Conservation (phyloP, 2,113 vertebrate genomes). For the Melanerpes formicivorus region DNA sequence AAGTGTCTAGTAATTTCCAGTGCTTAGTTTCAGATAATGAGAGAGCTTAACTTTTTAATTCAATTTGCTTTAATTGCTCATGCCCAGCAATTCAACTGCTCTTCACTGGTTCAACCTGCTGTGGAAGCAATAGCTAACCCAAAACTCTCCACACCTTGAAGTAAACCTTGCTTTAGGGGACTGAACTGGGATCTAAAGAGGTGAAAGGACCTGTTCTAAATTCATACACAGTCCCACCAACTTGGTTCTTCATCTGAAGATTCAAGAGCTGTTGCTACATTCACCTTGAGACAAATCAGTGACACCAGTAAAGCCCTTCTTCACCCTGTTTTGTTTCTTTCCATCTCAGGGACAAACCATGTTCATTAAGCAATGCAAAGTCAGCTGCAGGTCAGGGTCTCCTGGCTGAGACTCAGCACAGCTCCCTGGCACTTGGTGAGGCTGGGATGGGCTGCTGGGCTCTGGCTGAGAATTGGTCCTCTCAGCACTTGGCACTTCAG, state of each 20-base stretch:
- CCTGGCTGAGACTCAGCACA: neutral
- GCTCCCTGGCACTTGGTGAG: accelerated
- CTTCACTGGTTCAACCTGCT: neutral
- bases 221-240: accelerated
- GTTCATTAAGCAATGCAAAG: neutral
- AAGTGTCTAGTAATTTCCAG: constrained; percentile 27
- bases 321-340: neutral
- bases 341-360: neutral
- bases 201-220: neutral
- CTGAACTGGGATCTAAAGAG: neutral
- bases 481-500: neutral
- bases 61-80: constrained; percentile 20
- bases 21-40: constrained; percentile 20
- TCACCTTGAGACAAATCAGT: neutral
- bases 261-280: accelerated
- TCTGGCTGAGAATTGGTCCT: neutral
- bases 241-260: neutral
- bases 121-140: neutral
- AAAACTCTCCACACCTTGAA: neutral
- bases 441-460: neutral
- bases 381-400: neutral
- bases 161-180: neutral
- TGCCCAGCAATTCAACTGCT: neutral
- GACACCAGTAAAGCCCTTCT: accelerated
- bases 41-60: constrained; percentile 35